Base-by-base conservation (phyloP, 2,113 vertebrate genomes). In the Lethenteron camtschaticum region DNA sequence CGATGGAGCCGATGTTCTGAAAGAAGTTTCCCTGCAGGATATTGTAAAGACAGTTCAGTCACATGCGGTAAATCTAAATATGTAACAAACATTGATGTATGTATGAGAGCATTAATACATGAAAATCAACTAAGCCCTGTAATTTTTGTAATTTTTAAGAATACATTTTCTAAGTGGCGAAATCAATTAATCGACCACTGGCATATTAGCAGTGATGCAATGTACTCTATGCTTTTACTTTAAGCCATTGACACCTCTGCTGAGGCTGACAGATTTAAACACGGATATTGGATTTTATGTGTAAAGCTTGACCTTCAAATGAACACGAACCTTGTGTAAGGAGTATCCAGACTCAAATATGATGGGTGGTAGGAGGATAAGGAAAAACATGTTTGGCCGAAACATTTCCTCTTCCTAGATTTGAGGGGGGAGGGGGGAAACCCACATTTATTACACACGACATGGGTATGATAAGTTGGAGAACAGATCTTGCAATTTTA, bases 291-390 rank as follows among this genome's bases (percentile, higher is more conserved):
- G 41, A 41, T 41, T 41, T 41, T 41, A 41, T 41, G 41, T 41
- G 41, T 41, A 41, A 41, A 7, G 41, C 41, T 41, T 41, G 41
- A 41, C 41, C 41, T 41, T 41, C 41, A 41, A 41, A 41, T 41
- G 41, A 41, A 41, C 41, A 41, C 41, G 41, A 41, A 41, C 94
- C 85, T 99, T 99, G 73, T 99, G 94, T 68, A 99, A 78, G 2
- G 94, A 99, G 76, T 99, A 99, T 72, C 94, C 94, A 1, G 94
- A 99, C 75, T 99, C 94, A 81, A 99, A 99, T 80, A 99, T 99
- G 73, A 97, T 99, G 13, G 94, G 94, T 2, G 94, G 94, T 70
- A 99, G 85, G 70, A 99, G 81, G 74, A 99, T 82, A 66, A 99
- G 86, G 79, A 99, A 99, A 81, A 99, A 99, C 91, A 97, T 99